phyloP scores from a whole-genome alignment of 2,113 vertebrate species.

The Oreochromis niloticus region DNA sequence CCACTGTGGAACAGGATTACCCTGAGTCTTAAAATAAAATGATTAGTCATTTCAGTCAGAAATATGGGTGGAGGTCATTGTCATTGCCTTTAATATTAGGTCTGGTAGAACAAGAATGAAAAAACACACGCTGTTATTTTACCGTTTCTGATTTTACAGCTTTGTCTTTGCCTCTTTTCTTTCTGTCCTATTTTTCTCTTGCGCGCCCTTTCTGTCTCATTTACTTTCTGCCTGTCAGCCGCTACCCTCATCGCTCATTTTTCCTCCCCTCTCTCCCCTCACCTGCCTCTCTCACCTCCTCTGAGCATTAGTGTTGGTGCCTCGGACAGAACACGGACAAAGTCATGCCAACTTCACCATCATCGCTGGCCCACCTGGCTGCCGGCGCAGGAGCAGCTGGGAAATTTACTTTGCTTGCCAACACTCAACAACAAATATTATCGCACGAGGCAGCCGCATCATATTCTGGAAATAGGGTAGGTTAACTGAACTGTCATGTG shows the following conservation, averaged over 20 bases:
- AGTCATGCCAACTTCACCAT: slow-evolving; percentile 19
- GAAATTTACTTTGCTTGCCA: slow-evolving; percentile 24
- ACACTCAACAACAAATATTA: slow-evolving; percentile 16
- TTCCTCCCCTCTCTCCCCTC: not conserved
- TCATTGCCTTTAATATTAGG: not conserved
- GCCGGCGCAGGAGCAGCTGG: slow-evolving; percentile 33
- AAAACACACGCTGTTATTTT: not conserved
- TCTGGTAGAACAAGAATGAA: not conserved
- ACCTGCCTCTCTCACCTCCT: not conserved
- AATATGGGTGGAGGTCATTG: slow-evolving; percentile 6
- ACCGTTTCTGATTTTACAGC: not conserved
- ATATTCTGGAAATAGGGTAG: not conserved
- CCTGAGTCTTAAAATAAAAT: slow-evolving; percentile 14
- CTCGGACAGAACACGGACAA: slow-evolving; percentile 10
- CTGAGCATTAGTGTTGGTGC: not conserved
- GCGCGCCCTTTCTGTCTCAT: slow-evolving; percentile 16
- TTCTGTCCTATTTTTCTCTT: not conserved
- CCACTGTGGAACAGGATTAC: slow-evolving; percentile 3
- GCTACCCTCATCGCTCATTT: not conserved
- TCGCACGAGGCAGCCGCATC: not conserved
- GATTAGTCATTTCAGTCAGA: not conserved
- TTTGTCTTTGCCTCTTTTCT: not conserved
- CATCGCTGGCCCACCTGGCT: slow-evolving; percentile 34
- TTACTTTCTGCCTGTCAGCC: slow-evolving; percentile 11
- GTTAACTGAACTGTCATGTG: not conserved